phyloP scores from a whole-genome alignment of 2,888 invertebrate species.

The Hipparchia sbordonii region DNA sequence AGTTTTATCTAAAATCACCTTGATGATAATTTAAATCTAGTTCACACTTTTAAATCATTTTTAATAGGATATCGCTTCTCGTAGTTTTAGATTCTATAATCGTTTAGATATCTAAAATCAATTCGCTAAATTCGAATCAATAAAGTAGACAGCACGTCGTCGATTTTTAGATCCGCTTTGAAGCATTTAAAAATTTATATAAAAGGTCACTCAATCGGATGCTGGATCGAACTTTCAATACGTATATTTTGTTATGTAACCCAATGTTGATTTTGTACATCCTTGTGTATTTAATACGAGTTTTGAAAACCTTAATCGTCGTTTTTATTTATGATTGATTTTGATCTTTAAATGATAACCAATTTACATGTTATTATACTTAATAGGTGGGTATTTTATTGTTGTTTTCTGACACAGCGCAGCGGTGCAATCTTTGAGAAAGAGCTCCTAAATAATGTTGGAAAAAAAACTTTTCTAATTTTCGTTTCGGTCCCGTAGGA shows the following conservation, averaged over 20 bases:
- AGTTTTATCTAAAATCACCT: no score
- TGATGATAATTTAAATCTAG: no score
- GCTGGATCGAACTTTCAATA: conserved; percentile 32
- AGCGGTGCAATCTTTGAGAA: not conserved
- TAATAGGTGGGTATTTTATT: not conserved
- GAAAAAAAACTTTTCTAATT: not conserved
- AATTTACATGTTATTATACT: conserved; percentile 9
- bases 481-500: no score
- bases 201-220: conserved; percentile 41
- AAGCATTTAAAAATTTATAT: conserved; percentile 33
- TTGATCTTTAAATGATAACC: conserved; percentile 15
- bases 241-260: conserved; percentile 32
- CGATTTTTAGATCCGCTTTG: conserved; percentile 39
- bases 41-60: no score
- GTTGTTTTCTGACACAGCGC: not conserved
- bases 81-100: no score
- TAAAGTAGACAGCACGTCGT: conserved; percentile 43
- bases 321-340: conserved; percentile 22
- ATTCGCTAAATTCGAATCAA: conserved; percentile 30
- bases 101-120: conserved; percentile 17
- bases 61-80: no score
- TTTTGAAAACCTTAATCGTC: conserved; percentile 19
- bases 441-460: not conserved
- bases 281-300: conserved; percentile 28
- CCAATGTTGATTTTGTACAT: conserved; percentile 34